These are phyloP conservation scores for Aleiodes testaceus DNA, from an alignment of 2,888 invertebrate genomes.

Conservation along the genomic window DNA sequence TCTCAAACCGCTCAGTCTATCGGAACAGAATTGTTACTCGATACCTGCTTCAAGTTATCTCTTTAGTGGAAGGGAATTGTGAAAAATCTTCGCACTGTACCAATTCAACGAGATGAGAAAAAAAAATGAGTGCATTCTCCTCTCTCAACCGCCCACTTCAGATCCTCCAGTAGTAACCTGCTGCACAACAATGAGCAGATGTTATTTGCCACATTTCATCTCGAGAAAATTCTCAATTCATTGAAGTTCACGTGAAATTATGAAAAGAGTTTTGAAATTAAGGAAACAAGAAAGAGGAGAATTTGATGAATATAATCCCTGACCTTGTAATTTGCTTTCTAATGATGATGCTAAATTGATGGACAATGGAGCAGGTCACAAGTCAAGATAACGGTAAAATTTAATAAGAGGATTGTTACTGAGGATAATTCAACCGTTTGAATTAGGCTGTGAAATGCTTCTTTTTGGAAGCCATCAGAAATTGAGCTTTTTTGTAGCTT, in stretches of 20 bases:
- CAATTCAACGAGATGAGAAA: constrained; percentile 5
- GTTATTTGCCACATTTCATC: constrained; percentile 41
- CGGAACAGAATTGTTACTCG: not conserved
- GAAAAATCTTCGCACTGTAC: constrained; percentile 1
- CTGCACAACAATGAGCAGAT: constrained; percentile 57
- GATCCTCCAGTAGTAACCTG: constrained; percentile 50
- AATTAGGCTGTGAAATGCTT: too few species aligned
- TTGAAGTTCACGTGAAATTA: not conserved
- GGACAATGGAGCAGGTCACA: constrained; percentile 18
- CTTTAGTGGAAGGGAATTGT: not conserved
- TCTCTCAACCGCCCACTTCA: constrained; percentile 57
- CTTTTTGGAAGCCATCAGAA: not conserved
- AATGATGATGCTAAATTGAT: constrained; percentile 2
- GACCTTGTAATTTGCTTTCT: constrained; percentile 6
- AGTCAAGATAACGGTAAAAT: constrained; percentile 25
- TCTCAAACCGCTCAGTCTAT: constrained; percentile 11
- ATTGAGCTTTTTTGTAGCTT: not conserved
- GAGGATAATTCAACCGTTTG: too few species aligned
- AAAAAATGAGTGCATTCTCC: constrained; percentile 31
- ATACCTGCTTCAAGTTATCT: constrained; percentile 14
- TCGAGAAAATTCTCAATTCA: not conserved
- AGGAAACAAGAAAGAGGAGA: too few species aligned
- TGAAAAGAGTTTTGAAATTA: not conserved
- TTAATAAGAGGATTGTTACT: not conserved
- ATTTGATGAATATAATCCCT: not conserved